A percentile compares a stretch with the other conserved stretches of the same genome.
Evolutionary conservation across 2,113 vertebrate species (phyloP).

Genomic region (Arothron firmamentum): DNA sequence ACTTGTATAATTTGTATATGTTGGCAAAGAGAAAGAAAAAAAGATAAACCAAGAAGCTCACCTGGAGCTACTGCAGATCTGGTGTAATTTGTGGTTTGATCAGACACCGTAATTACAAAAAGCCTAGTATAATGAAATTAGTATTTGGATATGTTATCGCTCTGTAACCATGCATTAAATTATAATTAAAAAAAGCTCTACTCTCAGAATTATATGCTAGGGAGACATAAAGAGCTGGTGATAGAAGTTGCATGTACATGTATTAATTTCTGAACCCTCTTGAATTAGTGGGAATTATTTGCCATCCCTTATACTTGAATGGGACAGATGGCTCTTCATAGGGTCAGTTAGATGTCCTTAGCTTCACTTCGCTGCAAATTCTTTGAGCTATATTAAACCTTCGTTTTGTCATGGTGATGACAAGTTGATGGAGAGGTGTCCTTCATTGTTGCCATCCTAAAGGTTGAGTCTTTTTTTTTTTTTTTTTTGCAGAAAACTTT

Average conservation of each 20-base stretch:
- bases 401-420: too few species aligned
- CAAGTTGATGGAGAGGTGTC: too few species aligned
- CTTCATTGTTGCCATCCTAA: too few species aligned
- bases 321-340: too few species aligned
- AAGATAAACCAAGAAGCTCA: slow-evolving; percentile 23
- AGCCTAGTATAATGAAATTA: slow-evolving; percentile 52
- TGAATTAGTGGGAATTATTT: too few species aligned
- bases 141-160: slow-evolving; percentile 73
- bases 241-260: background rate
- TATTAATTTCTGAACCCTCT: background rate
- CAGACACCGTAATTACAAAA: slow-evolving; percentile 46
- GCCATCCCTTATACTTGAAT: too few species aligned
- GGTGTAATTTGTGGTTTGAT: slow-evolving; percentile 20
- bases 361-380: too few species aligned
- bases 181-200: slow-evolving; percentile 8
- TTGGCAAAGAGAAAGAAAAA: slow-evolving; percentile 29
- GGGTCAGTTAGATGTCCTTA: too few species aligned
- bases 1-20: slow-evolving; percentile 11
- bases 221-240: slow-evolving; percentile 25
- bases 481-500: too few species aligned
- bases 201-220: slow-evolving; percentile 57
- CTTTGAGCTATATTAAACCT: too few species aligned
- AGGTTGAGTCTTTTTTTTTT: too few species aligned
- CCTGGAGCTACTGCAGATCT: slow-evolving; percentile 18
- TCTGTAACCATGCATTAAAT: slow-evolving; percentile 65